Base-by-base conservation (phyloP, 2,113 vertebrate species). In the Chitala chitala region DNA sequence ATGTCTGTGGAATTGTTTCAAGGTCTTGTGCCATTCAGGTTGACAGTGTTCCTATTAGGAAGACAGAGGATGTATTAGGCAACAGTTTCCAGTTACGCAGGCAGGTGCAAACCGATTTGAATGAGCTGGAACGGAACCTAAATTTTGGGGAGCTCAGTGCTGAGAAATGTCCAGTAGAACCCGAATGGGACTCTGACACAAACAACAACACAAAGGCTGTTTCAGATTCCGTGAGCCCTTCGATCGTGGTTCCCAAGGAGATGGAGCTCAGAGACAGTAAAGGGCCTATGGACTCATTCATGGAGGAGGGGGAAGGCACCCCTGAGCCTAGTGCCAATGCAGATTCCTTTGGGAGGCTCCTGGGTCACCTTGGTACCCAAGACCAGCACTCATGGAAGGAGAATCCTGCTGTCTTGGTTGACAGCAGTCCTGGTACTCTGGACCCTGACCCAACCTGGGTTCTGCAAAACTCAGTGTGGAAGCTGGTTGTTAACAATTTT, bases 161-260 rank as follows among this genome's bases (percentile, higher is more conserved):
- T 33, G 40, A 20, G 36, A 55, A 55, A 15, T 69, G 42, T 31
- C 24, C 29, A 20, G 38, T 12, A 20, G 40, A 38, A 15, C 8
- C 51, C 24, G 54, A 66, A 46, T 66, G 73, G 10, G 65, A 48
- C 59, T 80, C 78, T 64, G 76, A 81, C 50, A 77, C 73, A 5
- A 79, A 81, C 72, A 82, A 79, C 72, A 80, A 82, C 40, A 68
- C 71, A 54, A 77, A 79, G 64, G 22, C n/a, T 15, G 50, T 13
- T 51, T 42, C 71, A 31, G 51, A 77, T 40, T 12, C 29, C 22
- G 26, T 40, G 3, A 10, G 56, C n/a, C 73, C 71, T 51, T 56
- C 51, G 46, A 36, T 38, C 1, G 65, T 20, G 3, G 38, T 53
- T 46, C 26, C 33, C 40, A 17, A 2, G 9, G 69, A 44, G 51